phyloP scores from a whole-genome alignment of 2,888 invertebrate species.

The Entomobrya proxima region DNA sequence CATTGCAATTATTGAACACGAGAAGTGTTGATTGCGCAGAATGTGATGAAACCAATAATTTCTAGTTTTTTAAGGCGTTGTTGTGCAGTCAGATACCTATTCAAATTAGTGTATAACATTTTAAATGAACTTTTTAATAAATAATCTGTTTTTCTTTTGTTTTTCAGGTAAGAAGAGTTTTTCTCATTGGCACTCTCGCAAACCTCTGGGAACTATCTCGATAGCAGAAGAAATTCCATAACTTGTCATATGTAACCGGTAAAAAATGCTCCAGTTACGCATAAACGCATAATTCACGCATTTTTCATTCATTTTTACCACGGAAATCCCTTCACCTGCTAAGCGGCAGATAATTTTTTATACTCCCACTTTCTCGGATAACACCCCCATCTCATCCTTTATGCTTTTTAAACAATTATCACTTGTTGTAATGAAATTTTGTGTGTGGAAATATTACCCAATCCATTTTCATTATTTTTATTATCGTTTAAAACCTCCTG shows the following conservation, averaged over 20 bases:
- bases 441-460: neutral
- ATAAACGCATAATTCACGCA: neutral
- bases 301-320: neutral
- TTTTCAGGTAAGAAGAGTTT: conserved; percentile 19
- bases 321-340: too few relatives aligned
- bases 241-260: neutral
- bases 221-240: conserved; percentile 11
- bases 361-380: neutral
- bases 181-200: neutral
- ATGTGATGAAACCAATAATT: too few relatives aligned
- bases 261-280: too few relatives aligned
- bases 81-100: neutral
- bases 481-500: neutral
- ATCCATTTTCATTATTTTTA: conserved; percentile 33
- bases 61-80: too few relatives aligned
- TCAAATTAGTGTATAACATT: neutral
- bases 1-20: too few relatives aligned
- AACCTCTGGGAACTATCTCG: neutral
- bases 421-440: conserved; percentile 43
- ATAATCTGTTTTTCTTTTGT: neutral
- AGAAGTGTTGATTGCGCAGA: too few relatives aligned
- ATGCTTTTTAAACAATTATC: conserved; percentile 56
- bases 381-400: neutral
- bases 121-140: neutral
- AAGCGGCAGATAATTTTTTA: too few relatives aligned